Evolutionary conservation across 2,888 invertebrate species (phyloP).

Genomic region (Euzophera pinguis): DNA sequence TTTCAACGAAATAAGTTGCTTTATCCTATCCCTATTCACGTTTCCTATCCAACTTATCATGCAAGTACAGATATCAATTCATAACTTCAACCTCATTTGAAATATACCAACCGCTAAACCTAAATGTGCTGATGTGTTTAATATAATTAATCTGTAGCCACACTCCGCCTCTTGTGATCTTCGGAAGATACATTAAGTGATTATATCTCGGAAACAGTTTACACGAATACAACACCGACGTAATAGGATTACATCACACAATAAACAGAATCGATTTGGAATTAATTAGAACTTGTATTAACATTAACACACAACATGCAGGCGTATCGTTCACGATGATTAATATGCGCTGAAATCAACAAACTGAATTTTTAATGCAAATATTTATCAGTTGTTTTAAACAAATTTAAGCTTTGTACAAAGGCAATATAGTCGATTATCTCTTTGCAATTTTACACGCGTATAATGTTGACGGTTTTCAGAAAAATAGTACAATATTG

Average conservation of each 20-base stretch:
- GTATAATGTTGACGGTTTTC: background rate
- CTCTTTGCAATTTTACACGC: background rate
- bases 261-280: slow-evolving; percentile 19
- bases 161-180: background rate
- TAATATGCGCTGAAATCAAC: slow-evolving; percentile 6
- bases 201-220: slow-evolving; percentile 12
- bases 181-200: slow-evolving; percentile 8
- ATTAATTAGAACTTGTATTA: slow-evolving; percentile 21
- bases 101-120: background rate
- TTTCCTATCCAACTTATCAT: too few relatives aligned
- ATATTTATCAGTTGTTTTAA: background rate
- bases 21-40: too few relatives aligned
- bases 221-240: slow-evolving; percentile 19
- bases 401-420: background rate
- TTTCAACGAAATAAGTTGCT: too few relatives aligned
- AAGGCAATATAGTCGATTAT: background rate
- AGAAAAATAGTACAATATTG: background rate
- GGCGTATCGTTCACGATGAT: slow-evolving; percentile 1
- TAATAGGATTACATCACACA: slow-evolving; percentile 21
- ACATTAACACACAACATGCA: slow-evolving; percentile 1
- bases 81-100: background rate
- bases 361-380: slow-evolving; percentile 11
- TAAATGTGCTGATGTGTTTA: slow-evolving; percentile 3
- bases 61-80: background rate
- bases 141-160: background rate